Evolutionary conservation across 2,797 vertebrate genomes (phyloP).

Genomic region (Luscinia megarhynchos): DNA sequence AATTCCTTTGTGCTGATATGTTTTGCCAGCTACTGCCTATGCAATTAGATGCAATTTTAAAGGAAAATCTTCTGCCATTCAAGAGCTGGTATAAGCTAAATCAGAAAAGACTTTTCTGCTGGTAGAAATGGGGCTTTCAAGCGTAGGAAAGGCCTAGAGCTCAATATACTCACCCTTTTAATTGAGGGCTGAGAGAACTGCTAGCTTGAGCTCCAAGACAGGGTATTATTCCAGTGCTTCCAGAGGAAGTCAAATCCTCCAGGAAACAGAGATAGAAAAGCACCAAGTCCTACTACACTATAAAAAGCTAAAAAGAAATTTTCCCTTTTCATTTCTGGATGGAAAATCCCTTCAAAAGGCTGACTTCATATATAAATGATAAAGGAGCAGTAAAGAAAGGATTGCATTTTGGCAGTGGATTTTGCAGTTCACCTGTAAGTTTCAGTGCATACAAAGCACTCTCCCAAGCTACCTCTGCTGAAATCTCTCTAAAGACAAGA

Average conservation of each 20-base stretch:
- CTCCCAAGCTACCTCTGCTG: conserved; percentile 30
- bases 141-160: not conserved
- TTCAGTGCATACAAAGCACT: conserved; percentile 31
- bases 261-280: conserved; percentile 49
- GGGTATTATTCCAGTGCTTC: conserved; percentile 46
- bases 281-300: not conserved
- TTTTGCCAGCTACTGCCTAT: not conserved
- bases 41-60: conserved; percentile 5
- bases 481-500: conserved; percentile 36
- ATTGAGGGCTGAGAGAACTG: conserved; percentile 25
- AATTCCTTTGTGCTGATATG: not conserved
- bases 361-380: conserved; percentile 46
- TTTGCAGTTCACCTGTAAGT: conserved; percentile 53
- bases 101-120: conserved; percentile 11
- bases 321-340: conserved; percentile 37
- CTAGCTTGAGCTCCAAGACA: conserved; percentile 25
- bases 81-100: conserved; percentile 2
- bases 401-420: conserved; percentile 30
- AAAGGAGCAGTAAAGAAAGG: conserved; percentile 45
- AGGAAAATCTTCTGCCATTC: not conserved
- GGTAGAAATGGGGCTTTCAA: not conserved
- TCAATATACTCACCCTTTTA: conserved; percentile 21
- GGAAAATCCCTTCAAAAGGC: conserved; percentile 57
- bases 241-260: conserved; percentile 51
- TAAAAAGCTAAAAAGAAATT: conserved; percentile 42